A percentile compares a stretch with the other conserved stretches of the same genome.
These are phyloP conservation scores for Cydia pomonella DNA, from an alignment of 1,140 invertebrate species.

Conservation along the genomic window DNA sequence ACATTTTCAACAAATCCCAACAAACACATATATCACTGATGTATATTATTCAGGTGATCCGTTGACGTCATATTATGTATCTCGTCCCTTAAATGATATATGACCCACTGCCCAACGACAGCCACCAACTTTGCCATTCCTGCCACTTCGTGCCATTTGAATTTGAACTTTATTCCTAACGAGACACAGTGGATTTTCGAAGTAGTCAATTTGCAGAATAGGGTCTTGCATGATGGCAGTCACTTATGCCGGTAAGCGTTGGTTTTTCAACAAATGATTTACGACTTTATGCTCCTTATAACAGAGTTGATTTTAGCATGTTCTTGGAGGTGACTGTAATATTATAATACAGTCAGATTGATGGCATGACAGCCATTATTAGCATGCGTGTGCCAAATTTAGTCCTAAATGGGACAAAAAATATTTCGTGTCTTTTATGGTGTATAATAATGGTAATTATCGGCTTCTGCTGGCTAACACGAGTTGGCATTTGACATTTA, in stretches of 20 bases:
- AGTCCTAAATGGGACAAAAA: neutral
- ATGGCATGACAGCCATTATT: neutral
- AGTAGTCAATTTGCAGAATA: neutral
- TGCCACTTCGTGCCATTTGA: neutral
- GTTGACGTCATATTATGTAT: slow-evolving; percentile 1
- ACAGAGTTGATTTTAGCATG: neutral
- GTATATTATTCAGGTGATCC: slow-evolving; percentile 8
- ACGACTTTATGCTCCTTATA: neutral
- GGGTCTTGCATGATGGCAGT: neutral
- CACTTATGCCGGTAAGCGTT: neutral
- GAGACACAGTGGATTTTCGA: neutral
- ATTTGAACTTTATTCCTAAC: neutral
- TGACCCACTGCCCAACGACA: neutral
- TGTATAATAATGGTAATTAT: neutral
- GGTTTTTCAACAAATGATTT: neutral
- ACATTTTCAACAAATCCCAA: too few species aligned
- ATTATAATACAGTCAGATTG: neutral
- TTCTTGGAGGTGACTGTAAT: neutral
- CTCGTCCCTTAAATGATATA: slow-evolving; percentile 6
- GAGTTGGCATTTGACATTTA: too few species aligned
- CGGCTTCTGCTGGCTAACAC: too few species aligned
- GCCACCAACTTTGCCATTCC: neutral
- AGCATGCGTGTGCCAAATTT: slow-evolving; percentile 14
- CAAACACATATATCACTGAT: too few species aligned
- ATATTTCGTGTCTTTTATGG: neutral